phyloP scores from a whole-genome alignment of 1,140 invertebrate genomes.

The Neodiprion pinetum region DNA sequence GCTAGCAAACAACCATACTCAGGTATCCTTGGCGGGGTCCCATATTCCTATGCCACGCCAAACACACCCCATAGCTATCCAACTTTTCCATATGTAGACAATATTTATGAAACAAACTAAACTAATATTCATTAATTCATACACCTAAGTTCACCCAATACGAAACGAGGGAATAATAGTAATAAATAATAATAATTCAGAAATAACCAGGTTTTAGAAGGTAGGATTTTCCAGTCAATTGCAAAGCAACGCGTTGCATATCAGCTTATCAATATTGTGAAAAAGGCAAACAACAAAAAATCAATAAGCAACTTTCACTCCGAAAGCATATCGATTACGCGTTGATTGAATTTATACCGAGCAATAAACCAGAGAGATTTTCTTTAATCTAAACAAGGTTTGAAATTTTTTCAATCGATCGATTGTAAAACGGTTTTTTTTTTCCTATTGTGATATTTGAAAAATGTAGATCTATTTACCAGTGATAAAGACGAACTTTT shows the following conservation, averaged over 20 bases:
- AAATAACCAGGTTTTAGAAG: background rate
- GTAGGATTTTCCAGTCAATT: background rate
- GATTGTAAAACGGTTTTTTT: no score
- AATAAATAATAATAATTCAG: background rate
- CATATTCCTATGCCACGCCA: conserved; percentile 58
- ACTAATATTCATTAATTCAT: conserved; percentile 42
- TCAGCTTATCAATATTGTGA: background rate
- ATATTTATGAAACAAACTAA: conserved; percentile 60
- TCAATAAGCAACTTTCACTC: background rate
- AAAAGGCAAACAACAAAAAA: background rate
- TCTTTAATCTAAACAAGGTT: no score
- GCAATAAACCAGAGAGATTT: no score
- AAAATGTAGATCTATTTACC: no score
- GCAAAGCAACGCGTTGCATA: background rate
- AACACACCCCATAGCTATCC: conserved; percentile 54
- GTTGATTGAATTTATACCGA: no score
- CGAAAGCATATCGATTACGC: no score
- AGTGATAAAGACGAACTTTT: background rate
- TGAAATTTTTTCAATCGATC: no score
- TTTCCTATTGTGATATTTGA: no score
- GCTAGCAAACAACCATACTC: no score
- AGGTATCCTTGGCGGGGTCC: conserved; percentile 35
- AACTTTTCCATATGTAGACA: conserved; percentile 60
- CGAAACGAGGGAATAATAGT: background rate
- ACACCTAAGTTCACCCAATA: background rate